phyloP scores from a whole-genome alignment of 2,113 vertebrate genomes.

The Phalacrocorax brasilianus region DNA sequence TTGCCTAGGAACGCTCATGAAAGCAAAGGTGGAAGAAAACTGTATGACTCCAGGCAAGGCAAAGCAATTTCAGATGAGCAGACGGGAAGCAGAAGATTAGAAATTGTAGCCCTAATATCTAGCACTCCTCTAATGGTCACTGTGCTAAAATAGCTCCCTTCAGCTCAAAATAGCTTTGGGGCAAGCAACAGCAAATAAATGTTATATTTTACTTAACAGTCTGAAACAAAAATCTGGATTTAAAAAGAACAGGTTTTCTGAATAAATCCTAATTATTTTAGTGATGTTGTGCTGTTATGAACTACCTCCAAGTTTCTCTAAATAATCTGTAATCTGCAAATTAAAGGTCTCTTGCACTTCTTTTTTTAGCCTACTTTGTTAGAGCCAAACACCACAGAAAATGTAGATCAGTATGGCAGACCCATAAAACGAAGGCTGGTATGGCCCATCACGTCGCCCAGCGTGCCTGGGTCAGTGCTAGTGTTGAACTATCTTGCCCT shows the following conservation, averaged over 20 bases:
- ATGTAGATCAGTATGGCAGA: neutral
- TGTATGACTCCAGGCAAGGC: neutral
- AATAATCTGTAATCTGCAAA: neutral
- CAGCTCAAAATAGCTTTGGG: neutral
- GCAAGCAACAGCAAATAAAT: neutral
- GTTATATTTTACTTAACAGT: neutral
- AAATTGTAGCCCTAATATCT: neutral
- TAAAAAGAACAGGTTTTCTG: neutral
- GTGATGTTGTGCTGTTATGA: neutral
- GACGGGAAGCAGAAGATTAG: neutral
- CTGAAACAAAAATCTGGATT: neutral
- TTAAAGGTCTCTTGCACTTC: neutral
- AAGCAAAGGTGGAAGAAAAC: neutral
- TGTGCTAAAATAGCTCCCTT: neutral
- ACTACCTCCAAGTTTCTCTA: neutral
- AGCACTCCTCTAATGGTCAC: neutral
- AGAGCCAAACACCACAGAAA: neutral
- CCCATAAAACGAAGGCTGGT: neutral
- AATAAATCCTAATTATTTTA: neutral
- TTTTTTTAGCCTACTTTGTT: neutral
- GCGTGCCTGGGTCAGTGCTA: neutral
- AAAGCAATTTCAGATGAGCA: neutral
- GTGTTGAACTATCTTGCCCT: neutral
- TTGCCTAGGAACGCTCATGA: neutral
- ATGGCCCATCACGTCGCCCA: neutral